Conservation (phyloP, 2,113 vertebrate species). For the Alexandromys fortis region DNA sequence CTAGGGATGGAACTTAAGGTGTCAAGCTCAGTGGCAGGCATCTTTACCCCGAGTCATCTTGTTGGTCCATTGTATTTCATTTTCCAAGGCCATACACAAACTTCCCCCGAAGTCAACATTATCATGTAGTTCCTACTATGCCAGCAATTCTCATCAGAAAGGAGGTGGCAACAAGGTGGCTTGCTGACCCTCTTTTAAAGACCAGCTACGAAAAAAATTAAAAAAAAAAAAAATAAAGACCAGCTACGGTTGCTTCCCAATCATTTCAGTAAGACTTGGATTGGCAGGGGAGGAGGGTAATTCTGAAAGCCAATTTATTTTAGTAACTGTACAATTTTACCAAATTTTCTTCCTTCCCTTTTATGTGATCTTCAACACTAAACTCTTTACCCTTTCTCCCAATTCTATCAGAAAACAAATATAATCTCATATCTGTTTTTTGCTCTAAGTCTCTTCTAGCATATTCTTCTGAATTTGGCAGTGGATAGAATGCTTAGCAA, state of each 20-base stretch:
- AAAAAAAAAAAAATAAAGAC: not conserved
- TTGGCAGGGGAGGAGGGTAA: not conserved
- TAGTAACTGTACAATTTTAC: slow-evolving; percentile 34
- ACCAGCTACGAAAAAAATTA: not conserved
- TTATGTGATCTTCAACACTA: slow-evolving; percentile 9
- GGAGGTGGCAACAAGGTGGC: not conserved
- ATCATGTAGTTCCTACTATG: not conserved
- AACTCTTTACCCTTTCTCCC: not conserved
- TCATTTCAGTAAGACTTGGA: not conserved
- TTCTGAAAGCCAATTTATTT: not conserved
- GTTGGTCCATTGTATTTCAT: not conserved
- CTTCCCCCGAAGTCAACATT: slow-evolving; percentile 1
- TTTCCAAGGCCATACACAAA: not conserved
- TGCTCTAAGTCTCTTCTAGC: not conserved
- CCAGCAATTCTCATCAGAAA: not conserved
- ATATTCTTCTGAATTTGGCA: slow-evolving; percentile 35
- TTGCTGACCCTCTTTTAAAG: not conserved
- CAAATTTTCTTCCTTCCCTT: slow-evolving; percentile 15
- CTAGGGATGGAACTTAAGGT: not conserved
- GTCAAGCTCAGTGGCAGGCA: not conserved
- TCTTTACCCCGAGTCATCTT: not conserved
- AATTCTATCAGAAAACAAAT: not conserved
- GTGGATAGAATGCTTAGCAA: not conserved
- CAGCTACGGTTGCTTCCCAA: not conserved
- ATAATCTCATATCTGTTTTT: not conserved